Evolutionary conservation across 2,888 invertebrate species (phyloP).

Genomic region (Papilio elwesi): DNA sequence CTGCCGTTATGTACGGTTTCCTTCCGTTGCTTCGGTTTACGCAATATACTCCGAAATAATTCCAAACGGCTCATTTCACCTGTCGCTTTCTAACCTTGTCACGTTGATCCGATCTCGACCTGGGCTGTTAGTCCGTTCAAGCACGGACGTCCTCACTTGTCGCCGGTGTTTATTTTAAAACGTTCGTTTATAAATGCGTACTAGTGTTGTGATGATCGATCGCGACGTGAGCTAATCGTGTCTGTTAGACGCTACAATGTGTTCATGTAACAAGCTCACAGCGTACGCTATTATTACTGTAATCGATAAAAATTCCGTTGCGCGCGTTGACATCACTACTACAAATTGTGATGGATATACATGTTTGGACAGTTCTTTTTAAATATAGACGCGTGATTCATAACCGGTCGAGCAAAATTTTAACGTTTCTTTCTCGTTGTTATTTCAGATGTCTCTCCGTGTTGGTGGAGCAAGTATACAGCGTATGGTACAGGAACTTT

Average conservation of each 20-base stretch:
- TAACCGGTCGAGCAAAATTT: conserved; percentile 29
- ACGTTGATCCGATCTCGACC: conserved; percentile 52
- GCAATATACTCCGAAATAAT: conserved; percentile 50
- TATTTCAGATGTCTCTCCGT: conserved; percentile 48
- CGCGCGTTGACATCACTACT: conserved; percentile 63
- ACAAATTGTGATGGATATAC: conserved; percentile 70
- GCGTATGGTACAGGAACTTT: background rate
- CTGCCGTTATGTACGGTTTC: conserved; percentile 55
- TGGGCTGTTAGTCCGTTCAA: conserved; percentile 57
- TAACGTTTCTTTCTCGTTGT: conserved; percentile 41
- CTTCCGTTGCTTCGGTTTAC: conserved; percentile 53
- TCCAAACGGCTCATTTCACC: conserved; percentile 55
- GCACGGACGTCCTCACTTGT: conserved; percentile 69
- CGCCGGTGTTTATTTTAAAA: conserved; percentile 66
- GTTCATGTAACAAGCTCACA: conserved; percentile 53
- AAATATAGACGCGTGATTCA: conserved; percentile 42
- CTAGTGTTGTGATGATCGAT: conserved; percentile 73
- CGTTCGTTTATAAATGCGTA: conserved; percentile 54
- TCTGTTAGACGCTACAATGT: conserved; percentile 62
- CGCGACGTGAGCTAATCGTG: conserved; percentile 63
- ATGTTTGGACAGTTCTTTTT: conserved; percentile 50
- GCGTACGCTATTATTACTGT: conserved; percentile 53
- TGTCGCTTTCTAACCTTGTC: conserved; percentile 55
- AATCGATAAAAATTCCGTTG: conserved; percentile 65
- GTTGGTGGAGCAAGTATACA: background rate